Evolutionary conservation across 2,888 invertebrate species (phyloP).

Genomic region (Andrena hattorfiana): DNA sequence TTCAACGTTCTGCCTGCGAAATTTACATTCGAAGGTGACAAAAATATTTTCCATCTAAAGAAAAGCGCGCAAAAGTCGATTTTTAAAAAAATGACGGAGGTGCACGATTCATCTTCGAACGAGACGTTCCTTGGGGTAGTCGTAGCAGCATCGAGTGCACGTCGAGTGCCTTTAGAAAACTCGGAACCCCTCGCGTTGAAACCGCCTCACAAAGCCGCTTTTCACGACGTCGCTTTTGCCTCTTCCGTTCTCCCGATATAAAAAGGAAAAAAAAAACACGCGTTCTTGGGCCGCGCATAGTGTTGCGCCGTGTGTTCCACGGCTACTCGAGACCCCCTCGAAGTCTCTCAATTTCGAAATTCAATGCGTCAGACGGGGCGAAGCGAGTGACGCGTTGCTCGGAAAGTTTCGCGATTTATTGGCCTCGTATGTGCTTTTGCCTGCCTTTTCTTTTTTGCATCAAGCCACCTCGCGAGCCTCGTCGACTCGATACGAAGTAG

Average conservation of each 20-base stretch:
- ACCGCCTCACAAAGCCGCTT: slow-evolving; percentile 73
- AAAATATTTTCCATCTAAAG: neutral
- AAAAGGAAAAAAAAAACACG: slow-evolving; percentile 40
- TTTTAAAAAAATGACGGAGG: slow-evolving; percentile 16
- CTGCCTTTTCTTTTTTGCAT: neutral
- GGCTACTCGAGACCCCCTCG: slow-evolving; percentile 66
- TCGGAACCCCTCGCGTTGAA: slow-evolving; percentile 64
- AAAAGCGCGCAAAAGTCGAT: neutral
- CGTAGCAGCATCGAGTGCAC: slow-evolving; percentile 67
- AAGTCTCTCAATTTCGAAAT: slow-evolving; percentile 67
- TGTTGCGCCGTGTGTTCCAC: slow-evolving; percentile 41
- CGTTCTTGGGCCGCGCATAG: slow-evolving; percentile 37
- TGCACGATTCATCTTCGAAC: slow-evolving; percentile 52
- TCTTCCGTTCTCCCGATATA: slow-evolving; percentile 61
- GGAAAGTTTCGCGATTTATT: slow-evolving; percentile 52
- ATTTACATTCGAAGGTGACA: rapidly evolving
- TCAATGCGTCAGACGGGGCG: slow-evolving; percentile 45
- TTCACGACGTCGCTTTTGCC: slow-evolving; percentile 74
- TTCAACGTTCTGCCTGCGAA: too few relatives aligned
- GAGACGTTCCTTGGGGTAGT: slow-evolving; percentile 47
- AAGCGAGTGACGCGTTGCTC: slow-evolving; percentile 31
- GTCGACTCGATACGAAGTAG: neutral
- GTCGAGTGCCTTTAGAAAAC: slow-evolving; percentile 78
- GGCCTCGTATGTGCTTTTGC: slow-evolving; percentile 7
- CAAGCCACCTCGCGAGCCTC: neutral